Conservation (phyloP, 2,113 vertebrate species). For the Seriola quinqueradiata region DNA sequence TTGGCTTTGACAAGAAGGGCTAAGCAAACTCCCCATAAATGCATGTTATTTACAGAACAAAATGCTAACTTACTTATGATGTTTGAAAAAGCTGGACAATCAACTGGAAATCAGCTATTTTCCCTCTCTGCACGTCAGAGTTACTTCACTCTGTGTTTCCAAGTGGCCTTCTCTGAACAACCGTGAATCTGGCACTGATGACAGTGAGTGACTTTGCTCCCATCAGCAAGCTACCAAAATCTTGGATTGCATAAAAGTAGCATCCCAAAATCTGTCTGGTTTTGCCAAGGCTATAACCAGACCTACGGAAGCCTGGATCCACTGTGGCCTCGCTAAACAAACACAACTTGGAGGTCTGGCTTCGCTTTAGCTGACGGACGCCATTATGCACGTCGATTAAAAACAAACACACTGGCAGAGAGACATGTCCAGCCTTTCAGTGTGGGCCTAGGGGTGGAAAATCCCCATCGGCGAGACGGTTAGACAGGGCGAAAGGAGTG, state of each 20-base stretch:
- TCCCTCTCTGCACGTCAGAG: background rate
- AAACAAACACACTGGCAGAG: slow-evolving; percentile 67
- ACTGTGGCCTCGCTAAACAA: slow-evolving; percentile 62
- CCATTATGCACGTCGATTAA: slow-evolving; percentile 67
- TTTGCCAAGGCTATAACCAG: slow-evolving; percentile 42
- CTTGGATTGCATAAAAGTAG: slow-evolving; percentile 34
- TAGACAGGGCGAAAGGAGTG: slow-evolving; percentile 5
- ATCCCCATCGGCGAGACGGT: slow-evolving; percentile 43
- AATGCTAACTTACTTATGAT: background rate
- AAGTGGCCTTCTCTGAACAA: background rate
- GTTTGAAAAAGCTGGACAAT: background rate
- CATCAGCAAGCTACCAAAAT: slow-evolving; percentile 33
- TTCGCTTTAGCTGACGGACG: slow-evolving; percentile 58
- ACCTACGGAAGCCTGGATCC: slow-evolving; percentile 44
- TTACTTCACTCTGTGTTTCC: background rate
- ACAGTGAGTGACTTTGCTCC: slow-evolving; percentile 29
- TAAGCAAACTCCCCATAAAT: background rate
- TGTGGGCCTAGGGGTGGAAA: slow-evolving; percentile 55
- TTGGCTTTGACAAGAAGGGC: background rate
- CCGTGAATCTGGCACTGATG: background rate
- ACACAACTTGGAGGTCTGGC: slow-evolving; percentile 75
- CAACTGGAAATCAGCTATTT: background rate
- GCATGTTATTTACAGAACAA: background rate
- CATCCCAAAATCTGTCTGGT: slow-evolving; percentile 41
- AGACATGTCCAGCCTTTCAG: slow-evolving; percentile 54